Base-by-base conservation (phyloP, 2,888 invertebrate genomes). In the Drosophila anceps region DNA sequence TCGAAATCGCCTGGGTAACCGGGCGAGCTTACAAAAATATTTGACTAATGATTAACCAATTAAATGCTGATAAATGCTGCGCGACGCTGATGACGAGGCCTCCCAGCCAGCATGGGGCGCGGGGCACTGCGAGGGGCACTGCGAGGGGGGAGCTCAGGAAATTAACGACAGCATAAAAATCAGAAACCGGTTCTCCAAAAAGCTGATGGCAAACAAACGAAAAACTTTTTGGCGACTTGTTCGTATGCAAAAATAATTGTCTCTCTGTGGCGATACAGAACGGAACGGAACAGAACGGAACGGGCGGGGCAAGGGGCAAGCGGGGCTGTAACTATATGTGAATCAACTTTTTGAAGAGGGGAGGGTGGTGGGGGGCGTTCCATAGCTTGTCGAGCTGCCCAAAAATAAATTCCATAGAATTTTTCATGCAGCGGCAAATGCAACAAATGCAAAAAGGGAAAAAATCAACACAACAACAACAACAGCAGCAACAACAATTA, bases 41-140 rank as follows among this genome's bases (percentile, higher is more conserved):
- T 84, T 85, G 81, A 87, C 82, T 87, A 87, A 85, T 87, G 84
- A 84, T 84, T 84, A 84, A 82, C 82, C 79, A 85, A 81, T 85
- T 85, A 84, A 85, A 77, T 73, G 72, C 75, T 84, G 79, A 87
- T 84, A 81, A 81, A 76, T 73, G 62, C 59, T 48, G 65, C 61
- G 41, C 51, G 57, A 64, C 66, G 41, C 31, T 29, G 65, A 35
- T 44, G 51, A 20, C 43, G 58, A 50, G 20, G 60, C 18, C 24
- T 15, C 3, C 6, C 9, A 9, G 43, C 41, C 29, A 35, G 29
- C n/a, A 2, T 1, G 62, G 54, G 60, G 62, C 58, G 6, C n/a
- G 4, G 13, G 13, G 10, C 15, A 0, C 6, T 0, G 24, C 0
- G 5, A 4, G 15, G 10, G 24, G n/a, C n/a, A n/a, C n/a, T n/a